Base-by-base conservation (phyloP, 2,113 vertebrate genomes). In the Willisornis vidua region DNA sequence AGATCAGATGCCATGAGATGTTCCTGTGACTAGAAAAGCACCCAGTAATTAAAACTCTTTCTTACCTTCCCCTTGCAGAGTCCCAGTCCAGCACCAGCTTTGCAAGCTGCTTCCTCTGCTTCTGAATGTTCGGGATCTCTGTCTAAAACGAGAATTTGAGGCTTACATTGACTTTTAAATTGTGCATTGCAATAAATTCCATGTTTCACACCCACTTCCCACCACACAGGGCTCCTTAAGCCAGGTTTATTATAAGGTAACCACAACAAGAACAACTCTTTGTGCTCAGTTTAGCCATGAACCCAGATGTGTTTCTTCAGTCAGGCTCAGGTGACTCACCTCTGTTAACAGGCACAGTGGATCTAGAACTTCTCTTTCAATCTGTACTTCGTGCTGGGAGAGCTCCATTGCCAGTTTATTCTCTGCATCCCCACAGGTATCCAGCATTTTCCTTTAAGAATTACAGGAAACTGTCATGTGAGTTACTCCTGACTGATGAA, bases 91-190 rank as follows among this genome's bases (percentile, higher is more conserved):
- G 96, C 74, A 99, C 99, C 94, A 99, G 77, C 89, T 98, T 99
- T 71, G 99, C 98, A 57, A 99, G 98, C 97, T 99, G 99, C 41
- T 99, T 99, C 97, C 99, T 99, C 98, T 99, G 99, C 90, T 99
- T 99, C 96, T 99, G 98, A 96, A 99, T 99, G 97, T 99, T 99
- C 0, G 99, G 99, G 90, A 99, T 99, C 82, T 99, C 99, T 65
- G 98, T 96, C 99, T 99, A 65, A 37, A 96, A 94, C 0, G 3
- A 90, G 29, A 95, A 83, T 35, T 15, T 22, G 48, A 61, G 24
- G 29, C 31, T 74, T 23, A 48, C 5, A 15, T 24, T 61, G 46
- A 35, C 10, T 73, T 93, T 66, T 55, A 28, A 46, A 24, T 8
- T 35, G 41, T 54, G 31, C 57, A 57, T 3, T 57, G 31, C 37